Evolutionary conservation across 2,888 invertebrate species (phyloP), one percentile per base, ranked within the genome.

Genomic region (Xestia ashworthii): DNA sequence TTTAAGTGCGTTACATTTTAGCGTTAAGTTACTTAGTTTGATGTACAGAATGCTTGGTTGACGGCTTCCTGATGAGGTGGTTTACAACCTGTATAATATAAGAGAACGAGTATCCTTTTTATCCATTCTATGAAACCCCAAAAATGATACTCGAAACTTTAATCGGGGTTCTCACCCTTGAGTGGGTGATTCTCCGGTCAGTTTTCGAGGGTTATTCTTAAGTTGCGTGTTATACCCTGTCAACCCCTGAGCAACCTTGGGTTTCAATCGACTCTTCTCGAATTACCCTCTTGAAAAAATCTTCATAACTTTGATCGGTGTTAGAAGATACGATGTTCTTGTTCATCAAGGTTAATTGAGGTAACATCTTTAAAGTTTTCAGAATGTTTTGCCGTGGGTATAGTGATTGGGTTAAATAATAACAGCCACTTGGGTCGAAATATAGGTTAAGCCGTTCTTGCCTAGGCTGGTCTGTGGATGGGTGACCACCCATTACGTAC

Each of bases 221-320:
- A 79, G 68, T n/a, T 38, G 16, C 53, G 58, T 38, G 44, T 60
- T 80, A 71, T 44, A 76, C 53, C 22, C 41, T 44, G 70, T 55
- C 66, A 68, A 68, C 5, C 60, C 48, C 55, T 38, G 16, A 16
- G 41, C 12, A 46, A 5, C 48, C 60, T 55, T 38, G 22, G n/a
- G 41, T 14, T 32, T 66, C 44, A 25, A 32, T 19, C 12, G 58
- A n/a, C 67, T 44, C 68, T 32, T 22, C 72, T 82, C 22, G 41
- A 74, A 71, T 71, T 38, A 62, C 66, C 62, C 67, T 41, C 75
- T 74, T 62, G 44, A 41, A 82, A 82, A 81, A 81, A 64, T 81
- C 81, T 84, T 81, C 32, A 32, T 41, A 53, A 32, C 44, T 80
- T 80, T 66, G 81, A 71, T 74, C 44, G 74, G 50, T 80, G 38